Evolutionary conservation across 92 coral and sea anemone genomes (phyloP).

Genomic region (Ricordea florida): DNA sequence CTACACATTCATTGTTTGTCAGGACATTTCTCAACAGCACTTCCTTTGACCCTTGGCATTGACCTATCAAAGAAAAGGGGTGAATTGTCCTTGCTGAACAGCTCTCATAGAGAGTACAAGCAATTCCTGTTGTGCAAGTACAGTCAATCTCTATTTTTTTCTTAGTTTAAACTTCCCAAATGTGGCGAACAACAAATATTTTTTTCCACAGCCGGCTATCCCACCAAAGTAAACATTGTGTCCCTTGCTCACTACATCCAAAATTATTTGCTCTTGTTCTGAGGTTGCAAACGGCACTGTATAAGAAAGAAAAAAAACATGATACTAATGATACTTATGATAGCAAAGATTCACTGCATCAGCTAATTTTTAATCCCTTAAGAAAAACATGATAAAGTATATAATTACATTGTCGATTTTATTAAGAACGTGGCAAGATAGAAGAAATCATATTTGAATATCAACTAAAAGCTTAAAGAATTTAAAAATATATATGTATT

Average conservation of each 20-base stretch:
- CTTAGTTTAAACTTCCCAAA: background rate
- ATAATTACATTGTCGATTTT: too few species aligned
- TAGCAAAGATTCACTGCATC: too few species aligned
- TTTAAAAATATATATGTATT: too few species aligned
- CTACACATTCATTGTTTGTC: slow-evolving; percentile 1
- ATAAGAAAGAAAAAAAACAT: background rate
- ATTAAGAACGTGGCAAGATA: too few species aligned
- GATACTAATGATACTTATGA: background rate
- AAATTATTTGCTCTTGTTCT: background rate
- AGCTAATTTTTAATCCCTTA: too few species aligned
- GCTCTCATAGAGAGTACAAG: slow-evolving; percentile 4
- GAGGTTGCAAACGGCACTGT: background rate
- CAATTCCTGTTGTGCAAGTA: slow-evolving; percentile 57
- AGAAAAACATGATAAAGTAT: too few species aligned
- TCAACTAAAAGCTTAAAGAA: too few species aligned
- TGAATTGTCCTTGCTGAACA: slow-evolving; percentile 39
- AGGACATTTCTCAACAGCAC: slow-evolving; percentile 2
- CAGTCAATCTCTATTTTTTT: slow-evolving; percentile 1
- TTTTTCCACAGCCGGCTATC: slow-evolving; percentile 38
- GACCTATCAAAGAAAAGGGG: slow-evolving; percentile 56
- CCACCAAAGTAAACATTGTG: slow-evolving; percentile 40
- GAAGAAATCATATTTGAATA: too few species aligned
- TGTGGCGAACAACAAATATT: background rate
- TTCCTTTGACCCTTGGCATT: slow-evolving; percentile 27
- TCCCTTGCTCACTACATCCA: slow-evolving; percentile 16